phyloP scores from a whole-genome alignment of 2,113 vertebrate species.

The Larimichthys crocea region DNA sequence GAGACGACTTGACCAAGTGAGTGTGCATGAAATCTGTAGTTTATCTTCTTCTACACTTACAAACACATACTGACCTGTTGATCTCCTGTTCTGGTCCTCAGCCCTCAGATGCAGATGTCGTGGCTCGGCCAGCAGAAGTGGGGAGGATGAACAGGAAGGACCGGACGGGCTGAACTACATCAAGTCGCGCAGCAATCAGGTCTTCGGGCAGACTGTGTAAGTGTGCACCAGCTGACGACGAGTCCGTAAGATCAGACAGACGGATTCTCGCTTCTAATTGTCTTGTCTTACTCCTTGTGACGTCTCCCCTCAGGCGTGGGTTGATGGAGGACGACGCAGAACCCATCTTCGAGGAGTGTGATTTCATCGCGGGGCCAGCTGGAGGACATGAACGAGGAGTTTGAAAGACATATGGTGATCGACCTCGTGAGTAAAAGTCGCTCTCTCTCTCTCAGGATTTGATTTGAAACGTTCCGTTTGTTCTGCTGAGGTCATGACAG shows the following conservation, averaged over 20 bases:
- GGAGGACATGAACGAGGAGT: constrained; percentile 99
- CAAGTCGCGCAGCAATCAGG: constrained; percentile 94
- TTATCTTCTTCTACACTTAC: too few species aligned
- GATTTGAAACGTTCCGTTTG: not conserved
- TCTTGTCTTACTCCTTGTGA: too few species aligned
- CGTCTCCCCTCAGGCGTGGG: constrained; percentile 85
- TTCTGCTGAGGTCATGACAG: not conserved
- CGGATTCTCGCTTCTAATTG: too few species aligned
- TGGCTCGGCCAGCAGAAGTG: constrained; percentile 99
- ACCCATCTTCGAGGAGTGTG: constrained; percentile 99
- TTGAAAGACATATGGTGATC: constrained; percentile 99
- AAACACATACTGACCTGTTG: too few species aligned
- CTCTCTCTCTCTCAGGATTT: not conserved
- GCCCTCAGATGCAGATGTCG: constrained; percentile 99
- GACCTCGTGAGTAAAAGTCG: constrained; percentile 89
- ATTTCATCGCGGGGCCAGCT: constrained; percentile 98
- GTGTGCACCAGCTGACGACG: constrained; percentile 55
- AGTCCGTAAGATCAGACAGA: not conserved
- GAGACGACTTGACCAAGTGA: constrained; percentile 97
- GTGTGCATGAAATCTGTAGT: constrained; percentile 37
- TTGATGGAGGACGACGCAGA: constrained; percentile 99
- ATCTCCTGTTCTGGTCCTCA: constrained; percentile 64
- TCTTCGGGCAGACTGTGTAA: constrained; percentile 98
- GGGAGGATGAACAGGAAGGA: constrained; percentile 97
- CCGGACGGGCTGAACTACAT: constrained; percentile 97